Percentiles rank a stretch among this genome's conserved stretches.
These are phyloP conservation scores for Trichechus manatus DNA, from an alignment of 2,113 vertebrate species.

Conservation along the genomic window DNA sequence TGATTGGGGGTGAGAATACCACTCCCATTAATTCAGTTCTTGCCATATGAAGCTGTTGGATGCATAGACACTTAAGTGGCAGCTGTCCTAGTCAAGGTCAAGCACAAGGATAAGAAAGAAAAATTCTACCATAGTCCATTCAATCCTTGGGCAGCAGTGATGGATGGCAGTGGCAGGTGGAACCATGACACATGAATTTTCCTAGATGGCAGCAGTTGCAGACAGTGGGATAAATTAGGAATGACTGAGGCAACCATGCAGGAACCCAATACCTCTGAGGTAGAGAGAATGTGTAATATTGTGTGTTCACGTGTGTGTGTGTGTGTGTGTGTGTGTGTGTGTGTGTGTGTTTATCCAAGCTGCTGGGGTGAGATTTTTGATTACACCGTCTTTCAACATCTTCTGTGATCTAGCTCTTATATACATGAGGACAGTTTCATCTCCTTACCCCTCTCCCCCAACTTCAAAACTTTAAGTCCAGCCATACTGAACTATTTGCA, in stretches of 20 bases:
- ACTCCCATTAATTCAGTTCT: background rate
- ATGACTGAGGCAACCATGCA: background rate
- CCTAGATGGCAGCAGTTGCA: background rate
- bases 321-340: background rate
- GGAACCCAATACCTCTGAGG: background rate
- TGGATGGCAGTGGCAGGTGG: background rate
- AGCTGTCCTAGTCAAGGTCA: background rate
- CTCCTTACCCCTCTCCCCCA: background rate
- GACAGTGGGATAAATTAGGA: background rate
- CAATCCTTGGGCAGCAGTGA: background rate
- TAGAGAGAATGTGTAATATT: background rate
- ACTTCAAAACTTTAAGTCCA: background rate
- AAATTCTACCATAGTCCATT: background rate
- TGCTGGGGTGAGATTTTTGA: background rate
- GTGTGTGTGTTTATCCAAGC: background rate
- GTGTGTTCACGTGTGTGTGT: background rate
- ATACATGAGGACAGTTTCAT: background rate
- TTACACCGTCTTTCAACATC: background rate
- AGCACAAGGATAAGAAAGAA: background rate
- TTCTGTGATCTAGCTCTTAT: background rate
- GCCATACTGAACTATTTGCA: background rate
- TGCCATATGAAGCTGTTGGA: background rate
- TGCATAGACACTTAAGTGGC: background rate
- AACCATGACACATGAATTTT: background rate
- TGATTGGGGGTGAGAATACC: fast-evolving